These are phyloP conservation scores for Ptilonorhynchus violaceus DNA, from an alignment of 2,113 vertebrate species.

Conservation along the genomic window DNA sequence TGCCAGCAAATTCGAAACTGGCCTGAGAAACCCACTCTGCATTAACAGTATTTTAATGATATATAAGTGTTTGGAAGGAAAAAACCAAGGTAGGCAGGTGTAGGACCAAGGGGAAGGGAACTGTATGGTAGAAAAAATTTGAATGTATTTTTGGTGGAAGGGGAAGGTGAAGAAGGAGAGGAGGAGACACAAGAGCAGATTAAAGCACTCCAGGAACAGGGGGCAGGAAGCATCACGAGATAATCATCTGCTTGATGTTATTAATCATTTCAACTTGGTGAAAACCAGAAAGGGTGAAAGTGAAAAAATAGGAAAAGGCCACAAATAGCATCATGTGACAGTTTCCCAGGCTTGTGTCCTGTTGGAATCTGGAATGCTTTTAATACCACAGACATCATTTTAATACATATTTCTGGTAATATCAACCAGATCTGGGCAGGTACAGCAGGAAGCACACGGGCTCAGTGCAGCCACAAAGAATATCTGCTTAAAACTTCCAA, in stretches of 20 bases:
- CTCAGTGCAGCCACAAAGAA: not conserved
- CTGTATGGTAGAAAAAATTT: not conserved
- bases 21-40: not conserved
- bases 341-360: not conserved
- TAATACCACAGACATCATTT: not conserved
- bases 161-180: not conserved
- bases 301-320: not conserved
- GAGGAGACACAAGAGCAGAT: not conserved
- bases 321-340: not conserved
- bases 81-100: not conserved
- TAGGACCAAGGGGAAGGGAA: not conserved
- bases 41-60: not conserved
- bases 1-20: not conserved
- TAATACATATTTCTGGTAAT: rapidly evolving
- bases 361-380: not conserved
- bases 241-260: not conserved
- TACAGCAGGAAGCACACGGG: not conserved
- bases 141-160: not conserved
- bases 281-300: not conserved
- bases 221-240: not conserved
- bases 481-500: not conserved
- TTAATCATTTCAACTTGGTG: not conserved
- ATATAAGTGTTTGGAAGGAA: not conserved
- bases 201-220: not conserved
- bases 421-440: not conserved